Evolutionary conservation across 2,797 vertebrate genomes (phyloP).

Genomic region (Megalops cyprinoides): DNA sequence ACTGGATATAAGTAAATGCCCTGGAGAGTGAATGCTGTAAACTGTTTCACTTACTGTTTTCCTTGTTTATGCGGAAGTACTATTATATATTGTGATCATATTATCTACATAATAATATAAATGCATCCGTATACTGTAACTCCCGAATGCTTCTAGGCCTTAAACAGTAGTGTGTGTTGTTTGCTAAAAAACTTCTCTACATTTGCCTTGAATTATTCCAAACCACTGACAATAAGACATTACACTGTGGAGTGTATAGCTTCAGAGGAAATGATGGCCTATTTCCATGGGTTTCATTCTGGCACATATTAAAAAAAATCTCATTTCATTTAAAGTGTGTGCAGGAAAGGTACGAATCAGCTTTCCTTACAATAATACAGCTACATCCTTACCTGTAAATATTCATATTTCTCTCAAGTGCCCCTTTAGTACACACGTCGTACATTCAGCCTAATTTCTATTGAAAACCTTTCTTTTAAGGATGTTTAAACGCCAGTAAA

Average conservation of each 20-base stretch:
- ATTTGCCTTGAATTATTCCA: too few species aligned
- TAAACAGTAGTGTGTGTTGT: slow-evolving; percentile 2
- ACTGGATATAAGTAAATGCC: not conserved
- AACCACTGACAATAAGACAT: too few species aligned
- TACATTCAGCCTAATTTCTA: slow-evolving; percentile 23
- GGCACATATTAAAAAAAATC: not conserved
- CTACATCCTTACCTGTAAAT: slow-evolving; percentile 30
- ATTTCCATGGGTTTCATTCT: not conserved
- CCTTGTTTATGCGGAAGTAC: too few species aligned
- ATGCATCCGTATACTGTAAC: too few species aligned
- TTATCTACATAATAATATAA: too few species aligned
- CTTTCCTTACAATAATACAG: slow-evolving; percentile 27
- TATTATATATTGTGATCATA: too few species aligned
- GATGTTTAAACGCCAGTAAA: slow-evolving; percentile 22
- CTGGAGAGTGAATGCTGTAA: too few species aligned
- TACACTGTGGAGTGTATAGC: too few species aligned
- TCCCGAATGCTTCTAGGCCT: too few species aligned
- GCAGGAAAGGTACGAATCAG: slow-evolving; percentile 24
- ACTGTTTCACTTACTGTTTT: too few species aligned
- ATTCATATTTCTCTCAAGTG: slow-evolving; percentile 42
- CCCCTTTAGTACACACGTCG: slow-evolving; percentile 27
- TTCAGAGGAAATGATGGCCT: too few species aligned
- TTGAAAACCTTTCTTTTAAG: slow-evolving; percentile 24
- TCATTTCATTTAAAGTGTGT: slow-evolving; percentile 29
- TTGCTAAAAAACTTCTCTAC: slow-evolving; percentile 3